Base-by-base conservation (phyloP, 1,140 invertebrate genomes). In the Heterodera carotae region DNA sequence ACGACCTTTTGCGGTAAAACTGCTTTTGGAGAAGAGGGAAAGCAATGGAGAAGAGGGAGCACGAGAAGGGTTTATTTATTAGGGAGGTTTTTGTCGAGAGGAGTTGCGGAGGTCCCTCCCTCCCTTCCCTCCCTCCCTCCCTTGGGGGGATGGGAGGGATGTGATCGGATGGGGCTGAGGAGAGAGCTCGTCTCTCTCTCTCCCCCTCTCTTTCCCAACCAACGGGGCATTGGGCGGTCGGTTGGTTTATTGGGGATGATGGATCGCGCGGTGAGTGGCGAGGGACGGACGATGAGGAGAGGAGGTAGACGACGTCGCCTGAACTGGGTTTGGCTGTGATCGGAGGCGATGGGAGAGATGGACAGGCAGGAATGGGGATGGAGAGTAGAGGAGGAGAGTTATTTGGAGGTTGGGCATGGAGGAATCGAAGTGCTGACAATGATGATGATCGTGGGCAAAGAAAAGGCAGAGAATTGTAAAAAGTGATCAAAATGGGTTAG, bases 1-100 rank as follows among this genome's bases (percentile, higher is more conserved):
- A 59, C 71, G 71, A 64, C 71, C 36, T 73, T 74, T 74, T 43
- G 71, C 71, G 71, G 48, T 60, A 74, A 56, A n/a, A 74, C 71
- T 56, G 71, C 71, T 25, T 39, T 62, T 72, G 22, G 18, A 27
- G 71, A 56, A 29, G 62, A 66, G 12, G 53, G 43, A 31, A 60
- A 62, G 31, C n/a, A 56, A 60, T 27, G 27, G 62, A 74, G 34
- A n/a, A 64, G 33, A 18, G 12, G 60, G 33, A 27, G 56, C 22
- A 5, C 36, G 33, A 74, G 64, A 36, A 60, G 64, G 27, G 71
- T n/a, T 74, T 74, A 62, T 74, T 62, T 59, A 71, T 56, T 34
- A 71, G 36, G 67, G 27, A 53, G 48, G 48, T 22, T 53, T 39
- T 53, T 34, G 62, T 3, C 62, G 62, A 66, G 62, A 66, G 62